Conservation (phyloP, 2,113 vertebrate species). For the Malurus melanocephalus region DNA sequence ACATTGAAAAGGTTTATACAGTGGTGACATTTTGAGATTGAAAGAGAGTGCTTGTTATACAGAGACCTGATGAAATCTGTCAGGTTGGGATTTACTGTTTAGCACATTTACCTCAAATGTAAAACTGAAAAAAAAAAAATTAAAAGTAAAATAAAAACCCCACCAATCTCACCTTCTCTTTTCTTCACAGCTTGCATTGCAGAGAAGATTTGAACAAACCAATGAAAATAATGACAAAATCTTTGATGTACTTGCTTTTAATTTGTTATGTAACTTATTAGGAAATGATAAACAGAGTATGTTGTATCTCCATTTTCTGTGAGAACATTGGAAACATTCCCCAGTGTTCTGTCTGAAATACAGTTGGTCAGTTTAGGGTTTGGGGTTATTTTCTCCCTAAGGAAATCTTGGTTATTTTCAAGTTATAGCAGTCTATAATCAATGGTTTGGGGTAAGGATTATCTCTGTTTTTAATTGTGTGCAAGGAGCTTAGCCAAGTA, state of each 20-base stretch:
- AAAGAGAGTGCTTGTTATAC: constrained; percentile 47
- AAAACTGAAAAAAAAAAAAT: neutral
- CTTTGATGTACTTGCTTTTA: neutral
- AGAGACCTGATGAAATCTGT: constrained; percentile 48
- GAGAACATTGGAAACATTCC: neutral
- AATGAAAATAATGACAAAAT: neutral
- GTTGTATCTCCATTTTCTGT: neutral
- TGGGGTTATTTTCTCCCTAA: neutral
- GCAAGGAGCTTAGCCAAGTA: neutral
- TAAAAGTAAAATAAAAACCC: neutral
- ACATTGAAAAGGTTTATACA: constrained; percentile 45
- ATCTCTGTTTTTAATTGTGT: neutral
- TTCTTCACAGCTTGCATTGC: neutral
- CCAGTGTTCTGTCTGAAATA: neutral
- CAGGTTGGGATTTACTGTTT: constrained; percentile 47
- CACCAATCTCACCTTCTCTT: neutral
- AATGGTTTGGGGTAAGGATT: neutral
- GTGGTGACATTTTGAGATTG: constrained; percentile 45
- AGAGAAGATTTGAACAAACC: neutral
- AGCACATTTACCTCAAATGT: neutral
- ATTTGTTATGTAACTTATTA: neutral
- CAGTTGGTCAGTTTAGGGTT: neutral
- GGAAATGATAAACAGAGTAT: neutral
- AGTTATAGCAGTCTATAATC: neutral
- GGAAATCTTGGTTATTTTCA: neutral